Evolutionary conservation across 2,113 vertebrate genomes (phyloP), one percentile per base, ranked within the genome.

Genomic region (Lipophrys pholis): DNA sequence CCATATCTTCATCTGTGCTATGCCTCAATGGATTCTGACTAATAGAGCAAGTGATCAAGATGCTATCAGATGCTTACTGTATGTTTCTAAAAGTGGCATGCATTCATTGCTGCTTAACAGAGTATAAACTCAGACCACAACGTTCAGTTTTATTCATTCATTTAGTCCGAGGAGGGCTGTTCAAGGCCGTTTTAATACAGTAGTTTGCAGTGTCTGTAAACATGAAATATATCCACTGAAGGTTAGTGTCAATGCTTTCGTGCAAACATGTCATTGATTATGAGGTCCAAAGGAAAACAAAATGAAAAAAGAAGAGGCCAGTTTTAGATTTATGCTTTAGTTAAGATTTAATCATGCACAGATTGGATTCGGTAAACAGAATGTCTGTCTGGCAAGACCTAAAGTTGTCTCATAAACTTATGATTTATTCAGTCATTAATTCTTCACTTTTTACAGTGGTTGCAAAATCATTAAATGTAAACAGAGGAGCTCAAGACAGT

Each of bases 31-130:
- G 40, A 48, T 73, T 62, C 43, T 65, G 69, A 78, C 38, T 69
- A 77, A 75, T 52, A 49, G 60, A 76, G 69, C 62, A 57, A 82
- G 74, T 50, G 10, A 89, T 83, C 40, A 55, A 64, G 69, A 83
- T 42, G 12, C 56, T 15, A 69, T 78, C 67, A 76, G 42, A 48
- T 49, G n/a, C 21, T 17, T 16, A 69, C 11, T 49, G 35, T 49
- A 63, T 78, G 69, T 80, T 69, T 80, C 38, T 73, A 66, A 85
- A 39, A 5, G 16, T 43, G 61, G 74, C 57, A 59, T 57, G 45
- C 54, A 57, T 78, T 71, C 14, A 56, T 2, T 40, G 51, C 11
- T 53, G 48, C 54, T 67, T 16, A n/a, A 16, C 17, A 50, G 17
- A 78, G 40, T 66, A 17, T 48, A 15, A 71, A 63, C 48, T 43